These are phyloP conservation scores for Telmatherina bonti DNA, from an alignment of 2,797 vertebrate species.

Conservation along the genomic window DNA sequence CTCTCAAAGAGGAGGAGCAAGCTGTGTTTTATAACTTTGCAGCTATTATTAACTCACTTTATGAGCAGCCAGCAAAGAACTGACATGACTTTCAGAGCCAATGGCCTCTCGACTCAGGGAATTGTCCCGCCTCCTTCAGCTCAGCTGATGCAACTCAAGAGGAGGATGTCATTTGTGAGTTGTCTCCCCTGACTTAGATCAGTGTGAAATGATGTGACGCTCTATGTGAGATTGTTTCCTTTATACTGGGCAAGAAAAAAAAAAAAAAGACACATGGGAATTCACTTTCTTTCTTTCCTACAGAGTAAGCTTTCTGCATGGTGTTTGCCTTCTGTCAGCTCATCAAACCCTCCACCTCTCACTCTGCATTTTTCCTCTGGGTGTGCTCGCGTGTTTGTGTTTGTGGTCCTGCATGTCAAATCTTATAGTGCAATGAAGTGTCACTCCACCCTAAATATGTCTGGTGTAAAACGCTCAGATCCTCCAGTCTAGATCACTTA, in stretches of 20 bases:
- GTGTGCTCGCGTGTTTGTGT: conserved; percentile 30
- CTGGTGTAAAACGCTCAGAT: conserved; percentile 2
- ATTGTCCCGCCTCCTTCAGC: conserved; percentile 34
- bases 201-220: background rate
- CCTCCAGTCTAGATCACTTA: background rate
- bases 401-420: conserved; percentile 13
- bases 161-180: conserved; percentile 58
- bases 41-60: conserved; percentile 37
- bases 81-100: conserved; percentile 25
- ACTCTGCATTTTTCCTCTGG: conserved; percentile 13
- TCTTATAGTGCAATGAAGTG: conserved; percentile 13
- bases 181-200: conserved; percentile 9
- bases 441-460: conserved; percentile 23
- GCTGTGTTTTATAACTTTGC: conserved; percentile 31
- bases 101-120: conserved; percentile 19
- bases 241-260: background rate
- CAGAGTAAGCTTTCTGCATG: background rate
- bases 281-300: background rate
- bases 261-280: conserved; percentile 2
- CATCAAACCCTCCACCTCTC: conserved; percentile 16
- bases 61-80: conserved; percentile 18
- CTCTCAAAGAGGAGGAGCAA: conserved; percentile 20
- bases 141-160: conserved; percentile 77
- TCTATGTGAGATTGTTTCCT: background rate
- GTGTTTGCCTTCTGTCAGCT: conserved; percentile 8